phyloP scores from a whole-genome alignment of 2,113 vertebrate species.

The Lichenostomus cassidix region DNA sequence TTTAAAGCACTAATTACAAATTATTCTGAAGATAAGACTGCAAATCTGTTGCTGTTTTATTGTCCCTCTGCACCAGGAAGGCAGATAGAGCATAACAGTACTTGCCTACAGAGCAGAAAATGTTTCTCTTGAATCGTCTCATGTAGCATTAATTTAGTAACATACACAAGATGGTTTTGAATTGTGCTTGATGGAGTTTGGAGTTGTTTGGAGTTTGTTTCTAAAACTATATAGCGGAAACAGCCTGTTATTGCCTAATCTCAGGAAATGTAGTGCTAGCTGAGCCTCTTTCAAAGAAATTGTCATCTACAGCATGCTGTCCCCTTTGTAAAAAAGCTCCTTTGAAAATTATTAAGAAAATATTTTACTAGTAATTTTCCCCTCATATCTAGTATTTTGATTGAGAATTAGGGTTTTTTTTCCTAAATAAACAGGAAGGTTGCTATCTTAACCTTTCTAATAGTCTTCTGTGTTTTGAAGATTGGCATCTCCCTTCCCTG shows the following conservation, averaged over 20 bases:
- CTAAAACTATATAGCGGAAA: neutral
- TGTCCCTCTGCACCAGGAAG: neutral
- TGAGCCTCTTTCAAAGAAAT: neutral
- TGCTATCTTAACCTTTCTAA: neutral
- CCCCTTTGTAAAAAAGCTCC: neutral
- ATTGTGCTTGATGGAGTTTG: neutral
- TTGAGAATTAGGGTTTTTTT: neutral
- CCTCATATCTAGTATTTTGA: neutral
- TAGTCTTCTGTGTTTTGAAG: neutral
- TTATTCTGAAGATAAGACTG: neutral
- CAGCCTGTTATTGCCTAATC: neutral
- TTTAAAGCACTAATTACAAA: slow-evolving; percentile 12
- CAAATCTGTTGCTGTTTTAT: neutral
- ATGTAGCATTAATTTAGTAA: neutral
- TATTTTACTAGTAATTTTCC: neutral
- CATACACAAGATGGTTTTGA: neutral
- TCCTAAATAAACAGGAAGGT: neutral
- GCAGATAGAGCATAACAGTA: neutral
- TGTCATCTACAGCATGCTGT: neutral
- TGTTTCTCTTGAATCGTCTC: neutral
- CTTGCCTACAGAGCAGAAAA: neutral
- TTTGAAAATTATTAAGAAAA: neutral
- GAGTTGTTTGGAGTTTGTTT: neutral
- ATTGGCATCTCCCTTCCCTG: rapidly evolving
- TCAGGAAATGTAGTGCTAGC: neutral